These are phyloP conservation scores for Palythoa heliodiscus DNA, from an alignment of 92 coral and sea anemone genomes.

Conservation along the genomic window DNA sequence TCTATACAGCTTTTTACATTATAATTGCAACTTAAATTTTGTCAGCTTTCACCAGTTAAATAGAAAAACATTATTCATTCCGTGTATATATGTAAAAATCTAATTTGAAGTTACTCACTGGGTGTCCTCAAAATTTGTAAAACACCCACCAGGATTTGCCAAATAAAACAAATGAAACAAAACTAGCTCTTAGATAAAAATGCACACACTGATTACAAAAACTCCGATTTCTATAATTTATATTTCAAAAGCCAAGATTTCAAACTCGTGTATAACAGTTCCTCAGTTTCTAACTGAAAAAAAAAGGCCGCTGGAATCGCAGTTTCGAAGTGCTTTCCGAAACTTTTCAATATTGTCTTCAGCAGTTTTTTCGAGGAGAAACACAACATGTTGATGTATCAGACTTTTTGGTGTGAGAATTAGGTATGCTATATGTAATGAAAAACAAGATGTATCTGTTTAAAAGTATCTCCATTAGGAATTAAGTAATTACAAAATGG, in stretches of 20 bases:
- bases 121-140: not conserved
- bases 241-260: not conserved
- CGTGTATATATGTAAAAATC: constrained; percentile 15
- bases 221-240: not conserved
- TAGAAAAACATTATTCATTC: constrained; percentile 22
- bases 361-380: no score
- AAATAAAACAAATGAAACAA: not conserved
- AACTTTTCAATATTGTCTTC: no score
- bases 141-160: not conserved
- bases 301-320: no score
- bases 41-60: constrained; percentile 23
- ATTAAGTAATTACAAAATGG: no score
- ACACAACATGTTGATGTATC: no score
- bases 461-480: no score
- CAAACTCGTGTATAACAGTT: not conserved
- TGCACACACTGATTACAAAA: not conserved
- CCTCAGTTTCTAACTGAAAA: not conserved
- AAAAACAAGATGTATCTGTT: no score
- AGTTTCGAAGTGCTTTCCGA: no score
- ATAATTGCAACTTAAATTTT: constrained; percentile 7
- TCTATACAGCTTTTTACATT: not conserved
- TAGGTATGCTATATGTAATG: no score
- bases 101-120: not conserved
- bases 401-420: no score
- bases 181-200: not conserved